Conservation (phyloP, 2,888 invertebrate genomes). For the Agriotes lineatus region DNA sequence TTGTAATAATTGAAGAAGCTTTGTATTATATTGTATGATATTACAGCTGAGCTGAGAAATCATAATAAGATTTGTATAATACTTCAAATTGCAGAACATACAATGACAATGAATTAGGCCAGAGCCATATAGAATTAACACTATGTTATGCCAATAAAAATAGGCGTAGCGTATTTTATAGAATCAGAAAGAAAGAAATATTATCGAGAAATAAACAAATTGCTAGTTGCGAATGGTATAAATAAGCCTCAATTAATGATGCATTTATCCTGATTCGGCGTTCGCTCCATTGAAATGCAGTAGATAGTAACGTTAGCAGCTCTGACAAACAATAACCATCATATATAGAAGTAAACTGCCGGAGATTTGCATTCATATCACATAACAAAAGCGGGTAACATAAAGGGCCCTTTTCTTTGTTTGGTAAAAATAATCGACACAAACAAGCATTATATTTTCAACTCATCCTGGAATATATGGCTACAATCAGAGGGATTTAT, state of each 20-base stretch:
- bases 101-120: too few species aligned
- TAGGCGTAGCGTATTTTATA: too few species aligned
- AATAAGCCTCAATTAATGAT: conserved; percentile 10
- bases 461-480: conserved; percentile 31
- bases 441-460: conserved; percentile 38
- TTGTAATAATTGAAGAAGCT: too few species aligned
- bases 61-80: too few species aligned
- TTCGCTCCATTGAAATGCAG: conserved; percentile 3
- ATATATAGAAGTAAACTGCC: conserved; percentile 28
- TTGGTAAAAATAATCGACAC: conserved; percentile 36
- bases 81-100: too few species aligned
- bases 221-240: neutral
- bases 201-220: too few species aligned
- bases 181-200: too few species aligned
- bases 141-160: too few species aligned
- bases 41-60: too few species aligned
- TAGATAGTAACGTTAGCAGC: conserved; percentile 5
- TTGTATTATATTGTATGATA: too few species aligned
- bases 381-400: conserved; percentile 25
- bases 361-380: conserved; percentile 34
- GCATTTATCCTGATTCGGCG: conserved; percentile 16
- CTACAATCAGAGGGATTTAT: conserved; percentile 37
- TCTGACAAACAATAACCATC: conserved; percentile 29
- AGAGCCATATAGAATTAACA: too few species aligned
- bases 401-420: conserved; percentile 29